Percentiles rank a stretch among this genome's conserved stretches.
Conservation (phyloP, 2,888 invertebrate genomes). For the Crepidodera aurea region DNA sequence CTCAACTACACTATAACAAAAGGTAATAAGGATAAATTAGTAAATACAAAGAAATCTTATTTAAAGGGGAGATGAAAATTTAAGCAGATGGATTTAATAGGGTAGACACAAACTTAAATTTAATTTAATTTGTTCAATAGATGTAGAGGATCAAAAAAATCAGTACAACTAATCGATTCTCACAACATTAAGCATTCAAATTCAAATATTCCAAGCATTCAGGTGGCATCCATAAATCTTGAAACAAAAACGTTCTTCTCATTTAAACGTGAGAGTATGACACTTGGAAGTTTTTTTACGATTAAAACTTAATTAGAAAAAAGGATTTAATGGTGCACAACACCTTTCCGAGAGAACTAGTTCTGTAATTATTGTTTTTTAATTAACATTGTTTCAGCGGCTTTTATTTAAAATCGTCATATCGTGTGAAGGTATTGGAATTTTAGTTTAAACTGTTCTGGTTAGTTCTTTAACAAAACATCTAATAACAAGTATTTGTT, state of each 20-base stretch:
- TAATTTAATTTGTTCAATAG: no score
- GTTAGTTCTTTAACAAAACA: no score
- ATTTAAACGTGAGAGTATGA: not conserved
- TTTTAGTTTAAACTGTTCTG: no score
- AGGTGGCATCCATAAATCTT: not conserved
- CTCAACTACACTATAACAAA: constrained; percentile 10
- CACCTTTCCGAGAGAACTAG: not conserved
- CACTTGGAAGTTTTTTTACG: not conserved
- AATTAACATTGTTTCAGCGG: not conserved
- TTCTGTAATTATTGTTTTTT: not conserved
- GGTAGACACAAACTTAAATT: no score
- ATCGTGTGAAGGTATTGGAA: no score
- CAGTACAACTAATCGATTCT: no score
- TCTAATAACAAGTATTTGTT: no score
- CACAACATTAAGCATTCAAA: no score
- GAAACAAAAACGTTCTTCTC: not conserved
- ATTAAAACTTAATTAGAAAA: not conserved
- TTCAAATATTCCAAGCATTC: not conserved
- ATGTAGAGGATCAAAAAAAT: no score
- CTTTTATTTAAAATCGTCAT: no score
- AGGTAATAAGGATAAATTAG: constrained; percentile 3
- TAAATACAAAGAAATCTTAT: not conserved
- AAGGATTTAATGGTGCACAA: not conserved
- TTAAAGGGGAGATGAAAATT: not conserved
- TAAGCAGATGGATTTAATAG: no score